phyloP scores from a whole-genome alignment of 1,140 invertebrate species.

The Saccostrea echinata region DNA sequence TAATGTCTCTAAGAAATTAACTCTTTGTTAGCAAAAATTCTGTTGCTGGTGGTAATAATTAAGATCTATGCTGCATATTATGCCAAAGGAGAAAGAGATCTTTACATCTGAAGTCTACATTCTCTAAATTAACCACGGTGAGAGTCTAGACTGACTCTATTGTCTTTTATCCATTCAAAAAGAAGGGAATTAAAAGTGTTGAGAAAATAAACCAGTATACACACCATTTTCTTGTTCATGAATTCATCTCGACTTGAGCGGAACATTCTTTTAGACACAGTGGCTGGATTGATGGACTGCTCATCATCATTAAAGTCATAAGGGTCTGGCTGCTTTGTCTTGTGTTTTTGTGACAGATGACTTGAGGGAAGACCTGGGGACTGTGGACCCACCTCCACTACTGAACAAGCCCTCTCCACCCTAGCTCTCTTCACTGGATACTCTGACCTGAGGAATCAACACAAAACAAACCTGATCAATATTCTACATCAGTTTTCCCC shows the following conservation, averaged over 20 bases:
- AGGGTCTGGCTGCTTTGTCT: conserved; percentile 71
- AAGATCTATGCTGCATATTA: no score
- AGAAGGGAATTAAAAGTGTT: no score
- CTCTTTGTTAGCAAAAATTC: no score
- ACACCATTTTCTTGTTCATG: conserved; percentile 63
- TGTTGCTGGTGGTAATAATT: no score
- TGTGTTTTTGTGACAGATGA: conserved; percentile 59
- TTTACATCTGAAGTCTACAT: no score
- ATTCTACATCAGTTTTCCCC: no score
- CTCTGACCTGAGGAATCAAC: conserved; percentile 60
- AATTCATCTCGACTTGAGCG: conserved; percentile 73
- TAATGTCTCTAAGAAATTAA: no score
- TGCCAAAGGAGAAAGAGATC: no score
- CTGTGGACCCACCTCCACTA: background rate
- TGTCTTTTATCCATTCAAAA: no score
- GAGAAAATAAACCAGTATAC: background rate
- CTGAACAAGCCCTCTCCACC: conserved; percentile 50
- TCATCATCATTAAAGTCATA: conserved; percentile 78
- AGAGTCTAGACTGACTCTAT: no score
- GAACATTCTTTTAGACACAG: conserved; percentile 66
- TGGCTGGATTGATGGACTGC: conserved; percentile 71
- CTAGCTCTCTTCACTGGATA: conserved; percentile 64
- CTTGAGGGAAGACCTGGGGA: conserved; percentile 47
- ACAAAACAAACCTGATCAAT: background rate
- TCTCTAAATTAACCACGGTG: no score